phyloP scores from a whole-genome alignment of 2,888 invertebrate species.

The Enchytraeus crypticus region DNA sequence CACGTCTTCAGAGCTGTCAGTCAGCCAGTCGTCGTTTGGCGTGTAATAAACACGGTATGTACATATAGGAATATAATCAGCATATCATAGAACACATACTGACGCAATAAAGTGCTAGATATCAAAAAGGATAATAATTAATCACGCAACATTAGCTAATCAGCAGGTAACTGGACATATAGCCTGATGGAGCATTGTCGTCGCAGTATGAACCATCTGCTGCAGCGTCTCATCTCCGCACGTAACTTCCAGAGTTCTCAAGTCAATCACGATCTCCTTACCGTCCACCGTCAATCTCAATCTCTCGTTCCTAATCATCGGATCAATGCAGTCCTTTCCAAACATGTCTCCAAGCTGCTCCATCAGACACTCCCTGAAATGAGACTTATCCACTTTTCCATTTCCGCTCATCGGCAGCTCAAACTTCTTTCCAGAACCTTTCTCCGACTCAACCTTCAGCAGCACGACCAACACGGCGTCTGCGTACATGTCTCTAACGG shows the following conservation, averaged over 20 bases:
- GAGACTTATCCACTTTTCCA: conserved; percentile 81
- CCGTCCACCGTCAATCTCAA: conserved; percentile 75
- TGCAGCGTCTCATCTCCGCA: conserved; percentile 50
- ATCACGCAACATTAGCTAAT: too few relatives aligned
- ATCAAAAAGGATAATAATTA: too few relatives aligned
- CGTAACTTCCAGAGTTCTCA: conserved; percentile 59
- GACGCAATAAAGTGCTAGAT: too few relatives aligned
- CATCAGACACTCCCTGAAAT: conserved; percentile 79
- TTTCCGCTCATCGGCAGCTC: conserved; percentile 51
- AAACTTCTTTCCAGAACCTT: conserved; percentile 16
- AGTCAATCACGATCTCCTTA: conserved; percentile 74
- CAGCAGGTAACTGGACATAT: conserved; percentile 50
- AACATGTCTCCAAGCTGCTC: conserved; percentile 91
- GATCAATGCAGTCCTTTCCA: conserved; percentile 83
- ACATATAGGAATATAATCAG: too few relatives aligned
- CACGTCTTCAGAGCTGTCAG: too few relatives aligned
- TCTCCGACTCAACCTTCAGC: conserved; percentile 25
- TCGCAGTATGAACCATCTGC: conserved; percentile 74
- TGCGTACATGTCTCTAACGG: conserved; percentile 95
- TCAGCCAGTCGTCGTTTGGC: too few relatives aligned
- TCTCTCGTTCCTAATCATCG: conserved; percentile 82
- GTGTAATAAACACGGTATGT: too few relatives aligned
- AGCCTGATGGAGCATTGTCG: conserved; percentile 73
- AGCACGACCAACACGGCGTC: conserved; percentile 63
- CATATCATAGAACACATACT: too few relatives aligned